Evolutionary conservation across 2,797 vertebrate species (phyloP).

Genomic region (Phrynocephalus guinanensis): DNA sequence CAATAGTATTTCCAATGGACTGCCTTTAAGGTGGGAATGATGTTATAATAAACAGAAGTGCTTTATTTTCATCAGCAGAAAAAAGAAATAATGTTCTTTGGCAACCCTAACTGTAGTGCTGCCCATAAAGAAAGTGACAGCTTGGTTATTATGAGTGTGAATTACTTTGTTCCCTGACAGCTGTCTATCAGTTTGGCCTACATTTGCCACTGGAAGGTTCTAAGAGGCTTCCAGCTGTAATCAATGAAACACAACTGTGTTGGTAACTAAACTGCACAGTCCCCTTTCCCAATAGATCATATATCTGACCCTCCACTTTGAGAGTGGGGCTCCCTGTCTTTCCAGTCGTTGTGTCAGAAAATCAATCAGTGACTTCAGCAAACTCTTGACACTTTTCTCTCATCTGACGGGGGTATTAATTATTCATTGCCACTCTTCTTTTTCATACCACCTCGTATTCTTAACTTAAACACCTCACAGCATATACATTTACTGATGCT

Average conservation of each 20-base stretch:
- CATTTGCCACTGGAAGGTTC: neutral
- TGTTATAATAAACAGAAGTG: neutral
- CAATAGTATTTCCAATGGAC: neutral
- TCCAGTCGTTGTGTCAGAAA: conserved; percentile 89
- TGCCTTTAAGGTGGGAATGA: neutral
- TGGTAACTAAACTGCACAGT: conserved; percentile 33
- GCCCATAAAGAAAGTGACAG: neutral
- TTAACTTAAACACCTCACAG: conserved; percentile 44
- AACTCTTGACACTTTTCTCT: conserved; percentile 74
- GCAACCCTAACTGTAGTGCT: neutral
- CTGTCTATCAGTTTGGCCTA: neutral
- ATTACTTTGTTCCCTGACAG: conserved; percentile 12
- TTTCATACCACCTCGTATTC: conserved; percentile 51
- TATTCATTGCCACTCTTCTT: conserved; percentile 70
- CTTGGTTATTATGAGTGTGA: neutral
- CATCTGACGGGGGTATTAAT: conserved; percentile 69
- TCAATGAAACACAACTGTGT: conserved; percentile 31
- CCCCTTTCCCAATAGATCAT: conserved; percentile 20
- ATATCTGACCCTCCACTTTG: conserved; percentile 45
- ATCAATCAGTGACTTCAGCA: conserved; percentile 88
- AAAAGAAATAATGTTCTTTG: neutral
- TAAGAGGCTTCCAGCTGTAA: neutral
- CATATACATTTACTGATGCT: conserved; percentile 41
- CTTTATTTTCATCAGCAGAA: neutral
- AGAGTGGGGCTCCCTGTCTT: conserved; percentile 58